A percentile compares a stretch with the other conserved stretches of the same genome.
These are phyloP conservation scores for Conomelus anceps DNA, from an alignment of 2,888 invertebrate genomes.

Conservation along the genomic window DNA sequence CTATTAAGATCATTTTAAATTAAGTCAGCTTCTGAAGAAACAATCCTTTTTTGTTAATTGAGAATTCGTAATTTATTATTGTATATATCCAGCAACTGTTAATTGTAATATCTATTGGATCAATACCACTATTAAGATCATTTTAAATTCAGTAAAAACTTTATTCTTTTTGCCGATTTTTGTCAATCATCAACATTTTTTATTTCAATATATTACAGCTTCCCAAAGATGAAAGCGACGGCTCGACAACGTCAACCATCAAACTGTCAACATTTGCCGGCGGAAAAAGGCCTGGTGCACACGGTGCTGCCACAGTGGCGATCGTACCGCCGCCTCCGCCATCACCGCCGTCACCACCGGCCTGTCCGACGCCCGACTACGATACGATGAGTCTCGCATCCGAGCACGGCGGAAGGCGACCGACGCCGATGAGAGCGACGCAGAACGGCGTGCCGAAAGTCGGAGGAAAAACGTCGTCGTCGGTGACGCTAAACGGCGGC, in stretches of 20 bases:
- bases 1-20: too few species aligned
- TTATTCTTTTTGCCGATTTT: too few species aligned
- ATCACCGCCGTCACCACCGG: constrained; percentile 43
- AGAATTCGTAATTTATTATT: too few species aligned
- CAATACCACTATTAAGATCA: too few species aligned
- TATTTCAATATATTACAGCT: constrained; percentile 23
- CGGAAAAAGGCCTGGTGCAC: background rate
- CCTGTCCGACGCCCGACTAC: constrained; percentile 51
- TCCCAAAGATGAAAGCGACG: constrained; percentile 19
- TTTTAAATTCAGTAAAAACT: too few species aligned
- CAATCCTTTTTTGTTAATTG: too few species aligned
- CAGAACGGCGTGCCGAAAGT: background rate
- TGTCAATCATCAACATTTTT: background rate
- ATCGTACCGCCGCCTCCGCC: constrained; percentile 39
- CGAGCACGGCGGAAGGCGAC: constrained; percentile 27
- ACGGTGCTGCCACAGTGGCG: background rate
- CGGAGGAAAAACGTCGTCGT: constrained; percentile 6
- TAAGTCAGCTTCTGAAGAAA: too few species aligned
- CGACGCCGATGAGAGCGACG: background rate
- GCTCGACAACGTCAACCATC: background rate
- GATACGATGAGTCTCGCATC: constrained; percentile 42
- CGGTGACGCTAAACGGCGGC: constrained; percentile 26
- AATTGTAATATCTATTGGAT: too few species aligned
- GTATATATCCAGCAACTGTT: too few species aligned
- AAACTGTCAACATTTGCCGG: background rate